Base-by-base conservation (phyloP, 2,888 invertebrate genomes). In the Mesochorus sp. region DNA sequence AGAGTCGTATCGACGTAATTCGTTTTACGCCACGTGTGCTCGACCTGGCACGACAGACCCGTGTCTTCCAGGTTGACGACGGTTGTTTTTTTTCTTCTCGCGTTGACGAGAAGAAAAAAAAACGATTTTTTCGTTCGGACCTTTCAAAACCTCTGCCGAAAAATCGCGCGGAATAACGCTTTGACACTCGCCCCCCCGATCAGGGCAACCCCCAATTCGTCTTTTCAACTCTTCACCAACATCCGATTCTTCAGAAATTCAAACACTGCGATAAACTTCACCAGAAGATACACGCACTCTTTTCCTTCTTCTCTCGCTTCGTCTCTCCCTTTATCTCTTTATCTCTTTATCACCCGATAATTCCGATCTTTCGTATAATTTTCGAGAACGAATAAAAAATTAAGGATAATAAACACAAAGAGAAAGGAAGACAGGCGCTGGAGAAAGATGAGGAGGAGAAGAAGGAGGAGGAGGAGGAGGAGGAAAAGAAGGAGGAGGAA, bases 51-150 rank as follows among this genome's bases (percentile, higher is more conserved):
- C 53, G 71, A 51, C 10, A 66, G 53, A 31, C 75, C 75, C 55
- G 79, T 67, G 49, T 79, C 79, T 75, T 79, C 79, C 79, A 79
- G 79, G 79, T 66, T 79, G 79, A 44, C 78, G 78, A 78, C 34
- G 17, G 21, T n/a, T 21, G 3, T 31, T 61, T 28, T n/a, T 62
- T 47, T 3, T 14, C n/a, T 51, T 17, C 31, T 17, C 5, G 14
- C 37, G 6, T 1, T 1, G 28, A 59, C 5, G 51, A 68, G 49
- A 26, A 59, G 2, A 24, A 12, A 2, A 28, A 14, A 5, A 3
- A 53, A 14, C n/a, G 14, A 53, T 8, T 6, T 6, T 6, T 3
- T 31, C 14, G 17, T 12, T 12, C n/a, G 2, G 37, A n/a, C n/a
- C n/a, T n/a, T n/a, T n/a, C n/a, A n/a, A n/a, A n/a, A n/a, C n/a